Evolutionary conservation across 2,113 vertebrate genomes (phyloP).

Genomic region (Periophthalmodon schlosseri): DNA sequence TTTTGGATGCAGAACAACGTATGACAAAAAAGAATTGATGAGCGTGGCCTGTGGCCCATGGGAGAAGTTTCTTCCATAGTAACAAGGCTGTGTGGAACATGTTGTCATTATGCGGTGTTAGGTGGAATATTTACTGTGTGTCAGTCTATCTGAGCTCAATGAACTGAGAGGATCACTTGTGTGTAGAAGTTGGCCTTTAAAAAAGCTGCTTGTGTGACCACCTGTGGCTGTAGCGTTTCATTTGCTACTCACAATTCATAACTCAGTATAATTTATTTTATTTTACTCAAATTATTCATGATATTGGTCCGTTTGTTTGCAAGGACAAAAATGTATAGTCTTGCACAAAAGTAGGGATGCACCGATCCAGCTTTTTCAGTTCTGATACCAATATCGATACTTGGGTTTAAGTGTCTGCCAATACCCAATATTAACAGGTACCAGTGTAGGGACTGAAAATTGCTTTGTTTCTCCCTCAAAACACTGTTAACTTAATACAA

Average conservation of each 20-base stretch:
- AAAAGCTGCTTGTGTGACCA: neutral
- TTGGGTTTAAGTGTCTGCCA: too few species aligned
- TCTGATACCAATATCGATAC: too few species aligned
- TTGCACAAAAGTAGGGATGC: conserved; percentile 24
- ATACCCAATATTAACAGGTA: too few species aligned
- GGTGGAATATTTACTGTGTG: neutral
- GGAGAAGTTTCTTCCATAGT: neutral
- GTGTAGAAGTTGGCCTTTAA: neutral
- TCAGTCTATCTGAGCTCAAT: neutral
- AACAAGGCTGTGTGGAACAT: neutral
- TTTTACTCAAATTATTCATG: neutral
- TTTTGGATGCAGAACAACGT: neutral
- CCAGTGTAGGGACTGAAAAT: too few species aligned
- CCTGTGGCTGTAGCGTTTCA: neutral
- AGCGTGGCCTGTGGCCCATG: neutral
- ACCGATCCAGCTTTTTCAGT: too few species aligned
- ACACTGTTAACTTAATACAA: too few species aligned
- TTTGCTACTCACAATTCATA: conserved; percentile 16
- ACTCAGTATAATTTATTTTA: neutral
- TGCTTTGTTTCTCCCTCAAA: too few species aligned
- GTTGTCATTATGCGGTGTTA: neutral
- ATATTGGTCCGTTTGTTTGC: neutral
- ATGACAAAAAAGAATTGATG: neutral
- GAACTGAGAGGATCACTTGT: neutral
- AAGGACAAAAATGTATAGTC: neutral